Evolutionary conservation across 2,888 invertebrate species (phyloP), one percentile per base, ranked within the genome.

Genomic region (Scrobipalpa costella): DNA sequence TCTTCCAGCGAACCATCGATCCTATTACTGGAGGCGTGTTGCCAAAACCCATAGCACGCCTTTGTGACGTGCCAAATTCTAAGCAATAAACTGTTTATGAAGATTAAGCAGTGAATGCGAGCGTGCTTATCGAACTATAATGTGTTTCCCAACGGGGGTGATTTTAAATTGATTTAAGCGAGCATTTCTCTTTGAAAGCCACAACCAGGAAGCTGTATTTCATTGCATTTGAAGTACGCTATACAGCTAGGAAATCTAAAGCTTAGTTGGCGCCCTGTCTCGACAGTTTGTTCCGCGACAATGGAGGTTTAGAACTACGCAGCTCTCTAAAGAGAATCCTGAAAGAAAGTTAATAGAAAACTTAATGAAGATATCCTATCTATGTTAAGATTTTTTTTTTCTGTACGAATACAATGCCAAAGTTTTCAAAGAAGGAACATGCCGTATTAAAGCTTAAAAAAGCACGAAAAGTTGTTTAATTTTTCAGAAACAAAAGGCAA

Each of bases 1-100:
- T 71, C 71, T 64, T 66, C 64, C 66, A 66, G 66, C 60, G 49
- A 15, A 5, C 55, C 64, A 66, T 66, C 64, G 64, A 66, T 64
- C 64, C 44, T 60, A 38, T 38, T 33, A 36, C 63, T 21, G 60
- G 38, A 59, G 44, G 63, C 60, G 57, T 52, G 27, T 17, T 55
- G 63, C 60, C 63, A 63, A 63, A 57, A 40, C 58, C 55, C 38
- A 57, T 62, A 55, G 62, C 59, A 27, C 59, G 59, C 44, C 44
- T 59, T 59, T 55, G 55, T 55, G 40, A 59, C 21, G 40, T 47
- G 59, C 59, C 59, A 59, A 59, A 38, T 47, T 44, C 44, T 59
- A 59, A 59, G 59, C 59, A 59, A 59, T 59, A 59, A 59, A 59
- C 44, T 38, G 44, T 59, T 59, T 59, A 38, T 27, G 44, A 59